These are phyloP conservation scores for Lanius ludovicianus DNA, from an alignment of 2,113 vertebrate species.

Conservation along the genomic window DNA sequence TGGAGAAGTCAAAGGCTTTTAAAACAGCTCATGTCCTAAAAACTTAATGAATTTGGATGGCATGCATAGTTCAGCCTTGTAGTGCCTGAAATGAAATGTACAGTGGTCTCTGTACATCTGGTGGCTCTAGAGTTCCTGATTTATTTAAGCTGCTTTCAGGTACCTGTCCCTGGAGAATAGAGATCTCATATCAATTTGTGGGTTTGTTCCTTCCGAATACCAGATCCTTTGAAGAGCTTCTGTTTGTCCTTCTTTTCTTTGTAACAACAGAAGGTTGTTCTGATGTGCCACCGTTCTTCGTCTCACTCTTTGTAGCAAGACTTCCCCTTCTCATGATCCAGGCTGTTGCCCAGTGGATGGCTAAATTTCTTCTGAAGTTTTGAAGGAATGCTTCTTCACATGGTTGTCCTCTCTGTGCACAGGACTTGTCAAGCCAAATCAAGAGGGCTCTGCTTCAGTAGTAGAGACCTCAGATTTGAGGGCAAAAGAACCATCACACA, in stretches of 20 bases:
- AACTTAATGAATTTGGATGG: conserved; percentile 12
- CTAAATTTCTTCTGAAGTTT: background rate
- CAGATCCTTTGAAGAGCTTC: background rate
- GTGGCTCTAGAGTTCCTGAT: background rate
- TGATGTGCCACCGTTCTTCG: background rate
- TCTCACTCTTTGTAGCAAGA: background rate
- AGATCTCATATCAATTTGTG: background rate
- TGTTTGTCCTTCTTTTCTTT: background rate
- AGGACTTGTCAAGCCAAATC: background rate
- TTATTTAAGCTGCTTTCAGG: background rate
- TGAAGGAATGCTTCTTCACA: background rate
- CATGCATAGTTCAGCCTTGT: background rate
- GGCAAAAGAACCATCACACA: background rate
- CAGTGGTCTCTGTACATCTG: background rate
- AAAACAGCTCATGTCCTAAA: background rate
- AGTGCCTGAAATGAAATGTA: background rate
- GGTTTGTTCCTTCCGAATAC: background rate
- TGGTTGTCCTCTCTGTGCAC: background rate
- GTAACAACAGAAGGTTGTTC: background rate
- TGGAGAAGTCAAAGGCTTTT: conserved; percentile 22
- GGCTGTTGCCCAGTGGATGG: background rate
- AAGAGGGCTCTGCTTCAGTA: background rate
- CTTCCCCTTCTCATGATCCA: background rate
- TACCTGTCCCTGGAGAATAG: background rate
- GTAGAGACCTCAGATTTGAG: background rate